Evolutionary conservation across 2,113 vertebrate genomes (phyloP), one percentile per base, ranked within the genome.

Genomic region (Solea senegalensis): DNA sequence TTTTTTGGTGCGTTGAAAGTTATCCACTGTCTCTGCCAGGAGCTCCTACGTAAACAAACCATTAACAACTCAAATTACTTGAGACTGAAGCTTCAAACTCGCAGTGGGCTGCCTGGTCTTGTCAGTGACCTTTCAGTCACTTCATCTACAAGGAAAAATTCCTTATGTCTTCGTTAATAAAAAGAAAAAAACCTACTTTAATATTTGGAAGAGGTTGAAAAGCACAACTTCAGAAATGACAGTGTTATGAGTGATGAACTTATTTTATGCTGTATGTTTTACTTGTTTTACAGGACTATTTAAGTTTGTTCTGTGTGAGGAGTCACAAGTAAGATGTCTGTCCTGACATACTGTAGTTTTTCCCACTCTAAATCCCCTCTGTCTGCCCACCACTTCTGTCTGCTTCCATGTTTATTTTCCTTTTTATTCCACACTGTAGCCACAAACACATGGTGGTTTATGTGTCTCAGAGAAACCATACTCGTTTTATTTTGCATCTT

Each of bases 31-130:
- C 53, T 72, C 55, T 74, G 48, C 27, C 28, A 41, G 52, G 21
- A 76, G 56, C 28, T 72, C 49, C 63, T 48, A 55, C 58, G 75
- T 75, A 86, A 86, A 84, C 75, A 80, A 78, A 65, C 57, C n/a
- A 62, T 69, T 60, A 79, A 39, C 9, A 65, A 62, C 56, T 66
- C 45, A 57, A 52, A 65, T 80, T 64, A 65, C 65, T 43, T 61
- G 41, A 46, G 43, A 75, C 63, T 56, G 52, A 45, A 12, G 14
- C 40, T 72, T 67, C 41, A 50, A 9, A 72, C 15, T 49, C 49
- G 21, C 34, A 5, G n/a, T 16, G 27, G 52, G n/a, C 28, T 46
- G 40, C 12, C 27, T 8, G 10, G 15, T 41, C 48, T 44, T 54
- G 21, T 46, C 13, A 68, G 34, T 9, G 34, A 15, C 55, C 43